These are phyloP conservation scores for Ailuropoda melanoleuca DNA, from an alignment of 2,113 vertebrate species.

Conservation along the genomic window DNA sequence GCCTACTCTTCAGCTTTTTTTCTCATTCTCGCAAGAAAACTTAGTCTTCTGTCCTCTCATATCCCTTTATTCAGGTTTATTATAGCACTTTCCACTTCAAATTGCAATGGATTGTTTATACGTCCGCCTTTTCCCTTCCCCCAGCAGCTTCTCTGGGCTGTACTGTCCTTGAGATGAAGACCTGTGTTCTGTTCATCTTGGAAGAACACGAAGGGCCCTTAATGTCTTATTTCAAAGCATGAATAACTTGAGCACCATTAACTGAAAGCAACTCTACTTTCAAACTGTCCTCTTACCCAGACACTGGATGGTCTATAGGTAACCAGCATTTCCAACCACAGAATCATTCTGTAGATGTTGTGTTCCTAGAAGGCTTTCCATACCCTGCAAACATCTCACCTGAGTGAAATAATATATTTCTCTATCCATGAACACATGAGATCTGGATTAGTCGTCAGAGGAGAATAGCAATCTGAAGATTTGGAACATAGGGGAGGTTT, in stretches of 20 bases:
- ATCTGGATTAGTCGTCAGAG: background rate
- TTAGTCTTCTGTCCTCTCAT: background rate
- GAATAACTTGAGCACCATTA: background rate
- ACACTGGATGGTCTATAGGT: background rate
- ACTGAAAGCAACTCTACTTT: background rate
- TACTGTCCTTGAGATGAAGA: background rate
- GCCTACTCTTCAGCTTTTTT: background rate
- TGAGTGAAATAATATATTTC: background rate
- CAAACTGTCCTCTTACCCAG: background rate
- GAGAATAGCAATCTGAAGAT: background rate
- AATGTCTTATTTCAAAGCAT: background rate
- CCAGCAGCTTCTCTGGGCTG: background rate
- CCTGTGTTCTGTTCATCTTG: background rate
- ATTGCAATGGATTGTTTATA: background rate
- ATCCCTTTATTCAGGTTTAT: background rate
- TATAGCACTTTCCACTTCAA: background rate
- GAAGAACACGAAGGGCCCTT: background rate
- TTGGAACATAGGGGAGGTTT: background rate
- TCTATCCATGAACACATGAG: background rate
- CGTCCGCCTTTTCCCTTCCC: background rate
- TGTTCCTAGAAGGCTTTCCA: background rate
- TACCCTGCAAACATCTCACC: background rate
- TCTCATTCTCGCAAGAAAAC: background rate
- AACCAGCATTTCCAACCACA: background rate
- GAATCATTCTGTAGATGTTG: background rate